These are phyloP conservation scores for Drosophila borborema DNA, from an alignment of 2,888 invertebrate species.

Conservation along the genomic window DNA sequence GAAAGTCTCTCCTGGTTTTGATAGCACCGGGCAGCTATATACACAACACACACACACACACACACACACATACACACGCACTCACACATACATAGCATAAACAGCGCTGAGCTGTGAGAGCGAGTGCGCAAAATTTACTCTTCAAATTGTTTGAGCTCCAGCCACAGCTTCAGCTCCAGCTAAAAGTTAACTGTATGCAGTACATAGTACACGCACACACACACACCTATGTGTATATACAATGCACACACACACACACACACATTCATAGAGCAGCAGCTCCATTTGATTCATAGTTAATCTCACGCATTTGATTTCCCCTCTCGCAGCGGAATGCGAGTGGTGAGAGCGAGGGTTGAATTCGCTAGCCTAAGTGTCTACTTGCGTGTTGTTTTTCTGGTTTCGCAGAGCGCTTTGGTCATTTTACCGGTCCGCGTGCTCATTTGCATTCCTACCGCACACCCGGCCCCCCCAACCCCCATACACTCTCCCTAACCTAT, in stretches of 20 bases:
- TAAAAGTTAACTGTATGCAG: slow-evolving; percentile 15
- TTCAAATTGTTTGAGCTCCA: slow-evolving; percentile 25
- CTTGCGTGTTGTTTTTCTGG: too few relatives aligned
- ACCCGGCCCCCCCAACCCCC: too few relatives aligned
- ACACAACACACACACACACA: slow-evolving; percentile 29
- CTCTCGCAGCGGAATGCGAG: slow-evolving; percentile 35
- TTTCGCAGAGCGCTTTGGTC: too few relatives aligned
- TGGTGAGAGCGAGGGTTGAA: slow-evolving; percentile 41
- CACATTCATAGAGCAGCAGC: slow-evolving; percentile 16
- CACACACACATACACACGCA: slow-evolving; percentile 5
- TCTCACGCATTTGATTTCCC: slow-evolving; percentile 26
- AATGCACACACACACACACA: slow-evolving; percentile 31
- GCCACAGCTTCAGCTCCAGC: slow-evolving; percentile 18
- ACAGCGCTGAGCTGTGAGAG: slow-evolving; percentile 23
- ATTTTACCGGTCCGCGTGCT: too few relatives aligned
- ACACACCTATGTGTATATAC: neutral
- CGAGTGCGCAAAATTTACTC: slow-evolving; percentile 27
- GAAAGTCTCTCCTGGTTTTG: slow-evolving; percentile 43
- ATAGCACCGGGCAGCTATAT: slow-evolving; percentile 58
- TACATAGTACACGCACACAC: slow-evolving; percentile 9
- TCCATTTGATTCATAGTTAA: slow-evolving; percentile 23
- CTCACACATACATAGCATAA: slow-evolving; percentile 9
- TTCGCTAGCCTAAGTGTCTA: slow-evolving; percentile 35
- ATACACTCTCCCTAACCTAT: too few relatives aligned
- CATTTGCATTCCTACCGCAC: too few relatives aligned